Evolutionary conservation across 2,888 invertebrate species (phyloP).

Genomic region (Gortyna flavago): DNA sequence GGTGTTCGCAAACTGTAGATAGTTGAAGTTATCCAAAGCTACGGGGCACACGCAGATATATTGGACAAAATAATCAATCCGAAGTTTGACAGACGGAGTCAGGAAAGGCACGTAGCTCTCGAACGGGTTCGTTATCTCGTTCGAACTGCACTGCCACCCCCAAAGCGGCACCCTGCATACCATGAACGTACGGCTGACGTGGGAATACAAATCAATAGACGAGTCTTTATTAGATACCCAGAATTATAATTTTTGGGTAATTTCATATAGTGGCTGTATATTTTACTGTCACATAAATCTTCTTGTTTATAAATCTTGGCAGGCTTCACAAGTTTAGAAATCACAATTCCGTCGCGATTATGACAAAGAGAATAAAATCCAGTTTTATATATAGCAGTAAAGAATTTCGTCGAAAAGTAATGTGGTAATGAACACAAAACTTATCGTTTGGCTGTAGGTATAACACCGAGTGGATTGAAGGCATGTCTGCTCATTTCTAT

Average conservation of each 20-base stretch:
- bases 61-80: slow-evolving; percentile 82
- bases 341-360: slow-evolving; percentile 27
- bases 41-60: slow-evolving; percentile 62
- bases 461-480: slow-evolving; percentile 31
- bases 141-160: slow-evolving; percentile 70
- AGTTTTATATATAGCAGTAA: slow-evolving; percentile 24
- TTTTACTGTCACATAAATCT: slow-evolving; percentile 31
- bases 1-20: slow-evolving; percentile 31
- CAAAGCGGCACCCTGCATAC: slow-evolving; percentile 62
- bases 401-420: slow-evolving; percentile 6
- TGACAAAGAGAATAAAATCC: slow-evolving; percentile 32
- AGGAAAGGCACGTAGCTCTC: slow-evolving; percentile 77
- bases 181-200: slow-evolving; percentile 60
- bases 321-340: slow-evolving; percentile 22
- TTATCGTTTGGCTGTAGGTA: slow-evolving; percentile 20
- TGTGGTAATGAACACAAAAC: neutral
- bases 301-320: slow-evolving; percentile 48
- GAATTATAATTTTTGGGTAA: slow-evolving; percentile 1
- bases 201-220: slow-evolving; percentile 61
- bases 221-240: slow-evolving; percentile 31
- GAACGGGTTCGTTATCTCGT: slow-evolving; percentile 81
- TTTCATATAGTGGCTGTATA: slow-evolving; percentile 14
- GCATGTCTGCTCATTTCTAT: slow-evolving; percentile 71
- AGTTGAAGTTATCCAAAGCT: slow-evolving; percentile 37
- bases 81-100: slow-evolving; percentile 80